Evolutionary conservation across 2,797 vertebrate species (phyloP).

Genomic region (Menidia menidia): DNA sequence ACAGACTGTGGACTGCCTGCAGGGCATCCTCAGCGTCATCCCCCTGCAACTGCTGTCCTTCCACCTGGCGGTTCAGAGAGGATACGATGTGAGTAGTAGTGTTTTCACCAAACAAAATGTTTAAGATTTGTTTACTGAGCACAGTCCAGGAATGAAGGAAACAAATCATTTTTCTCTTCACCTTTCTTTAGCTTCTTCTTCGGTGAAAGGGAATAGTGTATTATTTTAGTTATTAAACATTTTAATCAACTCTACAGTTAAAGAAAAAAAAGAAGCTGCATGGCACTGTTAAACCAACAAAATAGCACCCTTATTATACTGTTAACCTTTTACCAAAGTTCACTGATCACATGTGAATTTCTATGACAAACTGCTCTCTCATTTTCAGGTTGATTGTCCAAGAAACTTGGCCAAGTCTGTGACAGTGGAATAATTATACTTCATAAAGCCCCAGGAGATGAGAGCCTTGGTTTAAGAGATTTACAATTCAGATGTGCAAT

Average conservation of each 20-base stretch:
- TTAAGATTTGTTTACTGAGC: slow-evolving; percentile 1
- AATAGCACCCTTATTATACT: not conserved
- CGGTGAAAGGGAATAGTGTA: too few relatives aligned
- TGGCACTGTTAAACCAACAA: too few relatives aligned
- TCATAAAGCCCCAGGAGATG: slow-evolving; percentile 26
- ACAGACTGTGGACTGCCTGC: slow-evolving; percentile 94
- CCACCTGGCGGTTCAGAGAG: slow-evolving; percentile 94
- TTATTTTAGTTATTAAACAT: too few relatives aligned
- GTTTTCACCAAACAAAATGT: not conserved
- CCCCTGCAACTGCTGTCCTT: slow-evolving; percentile 95
- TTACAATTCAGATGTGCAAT: slow-evolving; percentile 78
- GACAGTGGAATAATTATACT: slow-evolving; percentile 89
- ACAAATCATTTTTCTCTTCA: not conserved
- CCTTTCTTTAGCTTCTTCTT: not conserved
- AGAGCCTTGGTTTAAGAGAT: slow-evolving; percentile 47
- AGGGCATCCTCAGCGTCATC: slow-evolving; percentile 94
- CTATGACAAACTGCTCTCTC: slow-evolving; percentile 17
- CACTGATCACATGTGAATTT: slow-evolving; percentile 9
- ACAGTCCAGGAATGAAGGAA: not conserved
- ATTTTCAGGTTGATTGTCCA: slow-evolving; percentile 93
- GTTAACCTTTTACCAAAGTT: not conserved
- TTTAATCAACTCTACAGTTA: too few relatives aligned
- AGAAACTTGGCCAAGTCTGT: slow-evolving; percentile 98
- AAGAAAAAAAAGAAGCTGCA: too few relatives aligned
- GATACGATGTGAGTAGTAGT: slow-evolving; percentile 88